Percentiles rank a stretch among this genome's conserved stretches.
Conservation (phyloP, 2,113 vertebrate species). For the Australoheros scitulus region DNA sequence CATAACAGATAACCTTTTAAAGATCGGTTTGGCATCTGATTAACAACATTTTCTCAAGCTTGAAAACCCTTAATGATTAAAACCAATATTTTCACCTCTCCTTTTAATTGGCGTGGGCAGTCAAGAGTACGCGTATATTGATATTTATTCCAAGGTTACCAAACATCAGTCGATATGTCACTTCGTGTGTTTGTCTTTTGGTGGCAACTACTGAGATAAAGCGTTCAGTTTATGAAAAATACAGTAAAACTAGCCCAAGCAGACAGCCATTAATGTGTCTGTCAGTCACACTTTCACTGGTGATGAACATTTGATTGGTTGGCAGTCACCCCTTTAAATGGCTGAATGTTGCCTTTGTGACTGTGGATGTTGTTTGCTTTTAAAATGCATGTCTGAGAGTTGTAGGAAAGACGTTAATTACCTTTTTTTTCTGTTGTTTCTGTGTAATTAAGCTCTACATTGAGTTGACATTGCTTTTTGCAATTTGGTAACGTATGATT, state of each 20-base stretch:
- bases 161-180: not conserved
- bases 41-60: not conserved
- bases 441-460: slow-evolving; percentile 23
- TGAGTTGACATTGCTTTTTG: slow-evolving; percentile 4
- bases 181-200: not conserved
- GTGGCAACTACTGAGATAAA: not conserved
- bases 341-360: not conserved
- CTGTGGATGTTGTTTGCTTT: not conserved
- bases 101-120: not conserved
- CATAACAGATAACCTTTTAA: slow-evolving; percentile 4
- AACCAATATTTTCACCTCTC: not conserved
- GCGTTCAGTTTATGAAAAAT: not conserved
- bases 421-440: not conserved
- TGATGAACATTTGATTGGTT: not conserved
- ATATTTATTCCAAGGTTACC: not conserved
- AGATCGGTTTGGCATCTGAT: not conserved
- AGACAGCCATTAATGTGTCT: not conserved
- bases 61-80: not conserved
- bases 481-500: not conserved
- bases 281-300: not conserved
- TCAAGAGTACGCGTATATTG: too few relatives aligned
- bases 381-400: slow-evolving; percentile 2
- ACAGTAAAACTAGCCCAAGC: not conserved
- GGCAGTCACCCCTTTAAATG: not conserved
- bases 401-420: not conserved